Percentiles rank a stretch among this genome's conserved stretches.
phyloP scores from a whole-genome alignment of 2,113 vertebrate species.

The Merops nubicus region DNA sequence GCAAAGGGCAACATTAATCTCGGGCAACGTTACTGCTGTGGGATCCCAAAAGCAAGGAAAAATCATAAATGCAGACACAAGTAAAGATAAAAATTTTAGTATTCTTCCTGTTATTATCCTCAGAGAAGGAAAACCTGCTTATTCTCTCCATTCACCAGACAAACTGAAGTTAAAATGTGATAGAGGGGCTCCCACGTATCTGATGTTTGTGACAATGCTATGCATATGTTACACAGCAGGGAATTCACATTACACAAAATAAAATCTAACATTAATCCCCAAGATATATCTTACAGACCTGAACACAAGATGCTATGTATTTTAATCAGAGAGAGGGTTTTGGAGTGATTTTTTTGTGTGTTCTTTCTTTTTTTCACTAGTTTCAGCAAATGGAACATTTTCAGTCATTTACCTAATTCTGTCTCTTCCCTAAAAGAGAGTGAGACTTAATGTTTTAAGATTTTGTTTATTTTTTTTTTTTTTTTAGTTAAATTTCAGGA shows the following conservation, averaged over 20 bases:
- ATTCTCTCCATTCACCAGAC: not conserved
- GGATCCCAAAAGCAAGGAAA: not conserved
- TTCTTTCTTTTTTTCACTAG: not conserved
- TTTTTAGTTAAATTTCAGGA: not conserved
- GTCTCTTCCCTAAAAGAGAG: not conserved
- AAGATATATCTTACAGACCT: not conserved
- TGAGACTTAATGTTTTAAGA: not conserved
- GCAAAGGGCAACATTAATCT: not conserved
- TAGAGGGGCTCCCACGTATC: not conserved
- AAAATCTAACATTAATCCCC: not conserved
- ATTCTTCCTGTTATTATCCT: not conserved
- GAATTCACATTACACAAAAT: not conserved
- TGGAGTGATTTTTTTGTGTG: not conserved
- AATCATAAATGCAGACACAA: not conserved
- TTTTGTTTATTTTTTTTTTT: not conserved
- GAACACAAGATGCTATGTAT: not conserved
- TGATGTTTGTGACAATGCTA: not conserved
- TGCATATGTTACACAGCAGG: not conserved
- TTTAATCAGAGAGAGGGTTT: not conserved
- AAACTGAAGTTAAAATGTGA: not conserved
- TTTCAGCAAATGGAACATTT: not conserved
- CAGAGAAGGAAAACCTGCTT: conserved; percentile 4
- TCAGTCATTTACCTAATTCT: not conserved
- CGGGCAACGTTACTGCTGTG: not conserved
- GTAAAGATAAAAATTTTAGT: not conserved